Base-by-base conservation (phyloP, 2,797 vertebrate genomes). In the Sparidentex hasta region DNA sequence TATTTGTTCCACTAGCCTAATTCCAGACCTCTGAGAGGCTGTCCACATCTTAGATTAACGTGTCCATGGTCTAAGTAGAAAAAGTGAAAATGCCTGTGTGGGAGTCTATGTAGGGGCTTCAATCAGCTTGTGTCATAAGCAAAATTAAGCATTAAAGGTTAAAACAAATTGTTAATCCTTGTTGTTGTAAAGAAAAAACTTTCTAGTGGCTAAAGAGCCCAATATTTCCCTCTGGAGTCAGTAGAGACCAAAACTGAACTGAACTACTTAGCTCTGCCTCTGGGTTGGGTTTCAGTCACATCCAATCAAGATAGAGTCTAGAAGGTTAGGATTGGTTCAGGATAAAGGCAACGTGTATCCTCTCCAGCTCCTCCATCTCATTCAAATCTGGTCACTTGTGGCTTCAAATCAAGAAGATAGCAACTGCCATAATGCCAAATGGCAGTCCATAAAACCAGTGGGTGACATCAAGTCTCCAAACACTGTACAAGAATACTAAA, bases 1-100 rank as follows among this genome's bases (percentile, higher is more conserved):
- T 47, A 18, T 18, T 18, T 16, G 44, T 41, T 50, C 29, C 1
- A 44, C 12, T 46, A 23, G 20, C 50, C 50, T 63, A 57, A 13
- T 54, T 50, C 5, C 25, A 55, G 38, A 63, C 41, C 13, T 55
- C 50, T 33, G 18, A 71, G 18, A 17, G 23, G 9, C 23, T 44
- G 25, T 23, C 38, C 23, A n/a, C 16, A 46, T 11, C 23, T 18
- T 1, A 21, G 20, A 59, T 33, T 46, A 23, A n/a, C 7, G 9
- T 38, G 11, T 47, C 13, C 9, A 5, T 11, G 48, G 1, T 74
- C n/a, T 41, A 11, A 78, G 51, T 21, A 50, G 29, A 23, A 11
- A 50, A 73, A 68, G 57, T 52, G 29, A 57, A 43, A 73, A 56
- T 43, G 55, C 21, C 27, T 73, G 76, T 62, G 27, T 41, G 41